phyloP scores from a whole-genome alignment of 2,888 invertebrate species.

The Apomyelois bistriatella region DNA sequence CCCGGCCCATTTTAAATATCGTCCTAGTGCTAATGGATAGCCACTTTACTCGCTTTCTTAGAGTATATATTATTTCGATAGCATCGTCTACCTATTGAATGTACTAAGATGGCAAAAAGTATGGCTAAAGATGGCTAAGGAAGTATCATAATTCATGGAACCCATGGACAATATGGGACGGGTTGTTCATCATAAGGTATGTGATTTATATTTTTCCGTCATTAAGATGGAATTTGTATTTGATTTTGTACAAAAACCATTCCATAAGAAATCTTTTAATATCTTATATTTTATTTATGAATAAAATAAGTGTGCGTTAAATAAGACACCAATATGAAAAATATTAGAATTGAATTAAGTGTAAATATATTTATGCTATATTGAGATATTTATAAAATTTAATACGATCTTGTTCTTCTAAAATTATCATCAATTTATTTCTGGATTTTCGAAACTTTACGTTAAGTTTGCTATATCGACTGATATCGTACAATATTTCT shows the following conservation, averaged over 20 bases:
- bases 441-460: conserved; percentile 47
- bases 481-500: conserved; percentile 50
- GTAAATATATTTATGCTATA: conserved; percentile 80
- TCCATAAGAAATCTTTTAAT: conserved; percentile 72
- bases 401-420: conserved; percentile 78
- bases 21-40: too few species aligned
- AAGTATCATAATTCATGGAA: too few species aligned
- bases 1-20: neutral
- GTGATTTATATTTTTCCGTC: conserved; percentile 70
- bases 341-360: conserved; percentile 65
- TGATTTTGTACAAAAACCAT: conserved; percentile 79
- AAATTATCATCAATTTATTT: conserved; percentile 67
- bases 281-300: conserved; percentile 71
- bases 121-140: too few species aligned
- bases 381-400: conserved; percentile 79
- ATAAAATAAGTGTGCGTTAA: conserved; percentile 70
- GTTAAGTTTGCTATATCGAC: conserved; percentile 57
- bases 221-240: conserved; percentile 66
- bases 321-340: conserved; percentile 78
- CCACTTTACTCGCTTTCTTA: too few species aligned
- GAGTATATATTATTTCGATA: too few species aligned
- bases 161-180: neutral
- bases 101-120: too few species aligned
- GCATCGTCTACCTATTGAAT: too few species aligned
- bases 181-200: conserved; percentile 45